A percentile compares a stretch with the other conserved stretches of the same genome.
Evolutionary conservation across 2,797 vertebrate genomes (phyloP).

Genomic region (Oryzias dopingdopingensis): DNA sequence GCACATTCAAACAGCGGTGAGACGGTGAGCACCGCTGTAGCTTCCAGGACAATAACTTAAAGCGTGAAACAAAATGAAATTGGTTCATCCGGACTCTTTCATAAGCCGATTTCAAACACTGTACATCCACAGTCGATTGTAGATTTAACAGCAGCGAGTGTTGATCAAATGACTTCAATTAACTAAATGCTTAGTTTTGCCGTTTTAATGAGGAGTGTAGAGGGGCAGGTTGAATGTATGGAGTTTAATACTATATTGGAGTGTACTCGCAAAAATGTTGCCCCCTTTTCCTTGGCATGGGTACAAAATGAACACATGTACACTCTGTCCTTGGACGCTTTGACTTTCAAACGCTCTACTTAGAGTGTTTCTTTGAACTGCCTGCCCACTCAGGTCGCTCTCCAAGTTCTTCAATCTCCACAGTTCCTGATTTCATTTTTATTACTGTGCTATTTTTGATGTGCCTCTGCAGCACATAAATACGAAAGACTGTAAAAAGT

Average conservation of each 20-base stretch:
- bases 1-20: slow-evolving; percentile 54
- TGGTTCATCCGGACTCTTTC: slow-evolving; percentile 13
- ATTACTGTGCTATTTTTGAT: neutral
- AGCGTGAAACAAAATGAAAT: slow-evolving; percentile 15
- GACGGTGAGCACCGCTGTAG: slow-evolving; percentile 34
- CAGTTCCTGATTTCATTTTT: slow-evolving; percentile 13
- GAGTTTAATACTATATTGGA: slow-evolving; percentile 16
- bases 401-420: slow-evolving; percentile 24
- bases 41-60: slow-evolving; percentile 56
- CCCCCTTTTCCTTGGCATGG: slow-evolving; percentile 25
- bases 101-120: slow-evolving; percentile 19
- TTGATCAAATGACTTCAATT: slow-evolving; percentile 31
- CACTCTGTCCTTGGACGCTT: slow-evolving; percentile 15
- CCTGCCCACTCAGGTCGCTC: slow-evolving; percentile 20
- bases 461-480: slow-evolving; percentile 4
- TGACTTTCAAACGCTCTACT: slow-evolving; percentile 36
- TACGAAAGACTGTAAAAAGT: slow-evolving; percentile 3
- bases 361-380: slow-evolving; percentile 18
- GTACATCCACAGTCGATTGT: slow-evolving; percentile 39
- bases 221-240: slow-evolving; percentile 17
- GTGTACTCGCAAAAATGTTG: slow-evolving; percentile 34
- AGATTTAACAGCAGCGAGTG: slow-evolving; percentile 47
- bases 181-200: slow-evolving; percentile 2
- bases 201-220: slow-evolving; percentile 12
- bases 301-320: slow-evolving; percentile 11